Conservation (phyloP, 2,113 vertebrate genomes). For the Accipiter cooperii region DNA sequence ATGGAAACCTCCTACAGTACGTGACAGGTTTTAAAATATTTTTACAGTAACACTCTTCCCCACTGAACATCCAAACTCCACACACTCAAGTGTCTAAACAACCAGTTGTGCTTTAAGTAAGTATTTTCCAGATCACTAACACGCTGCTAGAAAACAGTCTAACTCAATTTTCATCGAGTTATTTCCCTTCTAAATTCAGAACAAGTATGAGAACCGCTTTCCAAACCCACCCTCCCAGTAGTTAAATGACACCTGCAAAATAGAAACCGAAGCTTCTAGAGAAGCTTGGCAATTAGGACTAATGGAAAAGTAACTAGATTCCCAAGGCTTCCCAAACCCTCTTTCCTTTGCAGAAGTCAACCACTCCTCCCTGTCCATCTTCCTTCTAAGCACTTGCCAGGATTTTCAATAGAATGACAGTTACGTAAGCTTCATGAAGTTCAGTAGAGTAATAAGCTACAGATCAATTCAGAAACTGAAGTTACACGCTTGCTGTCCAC, state of each 20-base stretch:
- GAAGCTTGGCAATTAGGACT: neutral
- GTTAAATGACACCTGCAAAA: constrained; percentile 1
- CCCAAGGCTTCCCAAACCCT: neutral
- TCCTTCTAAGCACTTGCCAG: neutral
- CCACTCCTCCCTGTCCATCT: neutral
- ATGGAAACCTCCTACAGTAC: neutral
- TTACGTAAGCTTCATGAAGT: neutral
- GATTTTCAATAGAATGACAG: neutral
- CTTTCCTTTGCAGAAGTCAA: neutral
- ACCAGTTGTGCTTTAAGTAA: neutral
- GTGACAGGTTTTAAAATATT: neutral
- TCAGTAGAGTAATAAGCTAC: neutral
- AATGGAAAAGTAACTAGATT: neutral
- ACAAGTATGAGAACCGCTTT: neutral
- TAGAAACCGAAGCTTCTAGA: neutral
- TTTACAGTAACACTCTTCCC: neutral
- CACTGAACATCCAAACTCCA: neutral
- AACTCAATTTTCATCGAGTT: neutral
- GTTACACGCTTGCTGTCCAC: neutral
- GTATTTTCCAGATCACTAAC: neutral
- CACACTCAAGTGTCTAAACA: neutral
- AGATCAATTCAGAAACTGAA: neutral
- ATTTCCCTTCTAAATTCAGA: neutral
- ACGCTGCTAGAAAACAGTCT: accelerated
- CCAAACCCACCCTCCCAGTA: neutral